Percentiles rank a stretch among this genome's conserved stretches.
Conservation (phyloP, 2,797 vertebrate species). For the Coregonus sp. region DNA sequence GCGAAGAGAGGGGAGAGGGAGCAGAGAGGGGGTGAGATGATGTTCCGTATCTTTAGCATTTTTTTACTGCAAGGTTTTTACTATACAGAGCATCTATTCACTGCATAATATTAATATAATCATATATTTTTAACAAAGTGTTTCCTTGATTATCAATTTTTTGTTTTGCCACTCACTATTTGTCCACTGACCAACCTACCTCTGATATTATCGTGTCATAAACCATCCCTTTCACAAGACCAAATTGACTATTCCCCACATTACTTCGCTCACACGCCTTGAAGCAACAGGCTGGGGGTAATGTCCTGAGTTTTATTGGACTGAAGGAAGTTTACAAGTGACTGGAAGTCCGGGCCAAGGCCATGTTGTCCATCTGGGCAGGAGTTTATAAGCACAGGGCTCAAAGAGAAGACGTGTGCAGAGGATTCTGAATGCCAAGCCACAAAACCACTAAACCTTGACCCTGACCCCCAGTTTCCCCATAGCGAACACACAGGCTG, state of each 20-base stretch:
- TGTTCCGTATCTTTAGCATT: neutral
- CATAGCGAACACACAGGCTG: neutral
- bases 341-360: slow-evolving; percentile 4
- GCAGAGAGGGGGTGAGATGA: neutral
- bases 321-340: neutral
- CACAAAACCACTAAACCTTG: slow-evolving; percentile 15
- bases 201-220: neutral
- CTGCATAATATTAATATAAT: neutral
- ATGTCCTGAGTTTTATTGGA: neutral
- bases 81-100: neutral
- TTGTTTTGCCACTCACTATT: neutral
- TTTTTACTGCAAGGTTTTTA: neutral
- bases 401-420: slow-evolving; percentile 21
- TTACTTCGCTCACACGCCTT: neutral
- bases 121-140: neutral
- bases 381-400: slow-evolving; percentile 21
- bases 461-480: slow-evolving; percentile 13
- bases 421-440: neutral
- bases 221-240: neutral
- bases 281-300: neutral
- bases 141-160: neutral
- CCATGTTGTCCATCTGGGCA: slow-evolving; percentile 14
- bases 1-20: neutral
- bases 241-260: neutral
- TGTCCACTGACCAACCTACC: neutral